phyloP scores from a whole-genome alignment of 1,140 invertebrate species.

The Rhizoglyphus robini region DNA sequence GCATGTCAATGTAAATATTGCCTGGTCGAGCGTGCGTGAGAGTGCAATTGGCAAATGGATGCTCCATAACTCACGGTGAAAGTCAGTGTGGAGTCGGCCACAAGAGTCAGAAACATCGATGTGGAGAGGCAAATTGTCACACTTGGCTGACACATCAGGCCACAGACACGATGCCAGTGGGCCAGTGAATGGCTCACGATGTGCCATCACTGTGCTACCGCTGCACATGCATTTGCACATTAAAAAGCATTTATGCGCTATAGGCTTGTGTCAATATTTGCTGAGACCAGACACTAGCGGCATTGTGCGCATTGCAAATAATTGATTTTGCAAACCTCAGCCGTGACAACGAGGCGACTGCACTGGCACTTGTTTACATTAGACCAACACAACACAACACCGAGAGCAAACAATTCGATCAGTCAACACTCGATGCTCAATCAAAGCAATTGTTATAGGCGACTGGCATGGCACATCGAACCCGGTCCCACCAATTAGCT shows the following conservation, averaged over 20 bases:
- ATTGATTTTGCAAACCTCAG: conserved; percentile 5
- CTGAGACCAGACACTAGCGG: background rate
- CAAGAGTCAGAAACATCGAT: no score
- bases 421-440: no score
- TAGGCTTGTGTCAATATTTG: conserved; percentile 12
- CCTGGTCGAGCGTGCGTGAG: background rate
- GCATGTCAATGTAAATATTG: background rate
- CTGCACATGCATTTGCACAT: background rate
- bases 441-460: no score
- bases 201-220: background rate
- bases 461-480: no score
- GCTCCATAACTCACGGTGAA: background rate
- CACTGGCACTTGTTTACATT: no score
- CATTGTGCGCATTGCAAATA: background rate
- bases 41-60: background rate
- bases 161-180: no score
- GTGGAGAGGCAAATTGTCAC: conserved; percentile 13
- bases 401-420: no score
- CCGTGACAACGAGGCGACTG: conserved; percentile 1
- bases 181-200: background rate
- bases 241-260: conserved; percentile 13
- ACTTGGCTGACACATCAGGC: background rate
- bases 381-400: no score
- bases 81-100: no score
- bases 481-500: no score